Base-by-base conservation (phyloP, 2,888 invertebrate genomes). In the Cosmia trapezina region DNA sequence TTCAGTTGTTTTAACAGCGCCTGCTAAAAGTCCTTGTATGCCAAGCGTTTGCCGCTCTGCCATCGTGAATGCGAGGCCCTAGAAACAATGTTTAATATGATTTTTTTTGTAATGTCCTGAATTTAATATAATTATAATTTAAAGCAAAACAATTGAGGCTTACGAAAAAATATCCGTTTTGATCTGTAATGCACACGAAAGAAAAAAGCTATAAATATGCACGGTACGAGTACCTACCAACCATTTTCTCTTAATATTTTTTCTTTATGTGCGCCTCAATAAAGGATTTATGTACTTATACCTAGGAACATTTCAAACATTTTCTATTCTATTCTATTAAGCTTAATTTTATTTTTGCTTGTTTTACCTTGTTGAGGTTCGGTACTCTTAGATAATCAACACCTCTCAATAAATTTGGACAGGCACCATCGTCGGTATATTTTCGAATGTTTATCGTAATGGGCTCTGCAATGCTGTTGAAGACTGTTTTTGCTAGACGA, bases 11-110 rank as follows among this genome's bases (percentile, higher is more conserved):
- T 98, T 98, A 89, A 98, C 98, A 70, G 98, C 97, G 0, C 99
- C 98, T 3, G 99, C 99, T 90, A 99, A 97, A 54, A 99, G 96
- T 0, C 99, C 99, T 90, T 99, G 99, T 83, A 99, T 98, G 73
- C 99, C 99, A 86, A 99, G 96, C 12, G 98, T 97, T 96, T 99
- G 99, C 61, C 99, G 97, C 93, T 99, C 99, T 93, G 98, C 97
- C 83, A 99, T 92, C 0, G 98, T 98, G 93, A 99, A 99, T 5
- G 98, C 99, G 93, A 99, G 97, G 70, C 99, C 99, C 99, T 98
- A 89, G 1, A 88, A 91, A 70, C n/a, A 66, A 33, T 54, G 8
- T 33, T 17, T 17, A 28, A 2, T 19, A 28, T 22, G 4, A 51
- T 19, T 62, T 28, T 8, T 12, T 28, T 53, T 14, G 33, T n/a